A percentile compares a stretch with the other conserved stretches of the same genome.
These are phyloP conservation scores for Oikopleura dioica DNA, from an alignment of 23 tunicate species.

Conservation along the genomic window DNA sequence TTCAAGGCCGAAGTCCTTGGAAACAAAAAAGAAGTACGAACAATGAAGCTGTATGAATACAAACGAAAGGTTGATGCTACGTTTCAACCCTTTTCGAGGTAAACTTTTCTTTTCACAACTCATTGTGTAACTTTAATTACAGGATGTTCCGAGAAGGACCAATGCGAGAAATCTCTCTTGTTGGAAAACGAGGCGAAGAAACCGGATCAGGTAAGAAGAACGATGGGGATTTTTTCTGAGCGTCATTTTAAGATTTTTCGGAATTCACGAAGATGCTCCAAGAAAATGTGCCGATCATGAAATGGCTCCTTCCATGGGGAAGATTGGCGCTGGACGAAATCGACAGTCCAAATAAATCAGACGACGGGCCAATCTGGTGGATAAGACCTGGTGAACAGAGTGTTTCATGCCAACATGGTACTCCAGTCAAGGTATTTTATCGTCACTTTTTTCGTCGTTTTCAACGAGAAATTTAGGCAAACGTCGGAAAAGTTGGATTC, in stretches of 20 bases:
- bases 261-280: conserved; percentile 52
- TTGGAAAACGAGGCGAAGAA: conserved; percentile 68
- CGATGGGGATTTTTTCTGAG: too few relatives aligned
- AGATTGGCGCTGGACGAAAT: conserved; percentile 43
- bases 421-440: conserved; percentile 14
- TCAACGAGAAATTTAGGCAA: background rate
- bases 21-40: conserved; percentile 10
- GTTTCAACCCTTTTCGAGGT: background rate
- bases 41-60: background rate
- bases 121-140: background rate
- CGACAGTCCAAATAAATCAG: conserved; percentile 29
- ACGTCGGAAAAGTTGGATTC: background rate
- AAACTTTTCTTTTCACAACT: background rate
- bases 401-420: conserved; percentile 52
- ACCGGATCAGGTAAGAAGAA: too few relatives aligned
- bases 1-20: conserved; percentile 39
- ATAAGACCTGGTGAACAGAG: conserved; percentile 88
- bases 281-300: conserved; percentile 35
- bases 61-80: background rate
- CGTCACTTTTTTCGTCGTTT: background rate
- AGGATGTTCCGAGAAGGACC: conserved; percentile 43
- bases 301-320: conserved; percentile 70
- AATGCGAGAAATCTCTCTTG: conserved; percentile 69
- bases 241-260: too few relatives aligned
- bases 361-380: conserved; percentile 93